Evolutionary conservation across 2,797 vertebrate genomes (phyloP), one percentile per base, ranked within the genome.

Genomic region (Esox masquinongy): DNA sequence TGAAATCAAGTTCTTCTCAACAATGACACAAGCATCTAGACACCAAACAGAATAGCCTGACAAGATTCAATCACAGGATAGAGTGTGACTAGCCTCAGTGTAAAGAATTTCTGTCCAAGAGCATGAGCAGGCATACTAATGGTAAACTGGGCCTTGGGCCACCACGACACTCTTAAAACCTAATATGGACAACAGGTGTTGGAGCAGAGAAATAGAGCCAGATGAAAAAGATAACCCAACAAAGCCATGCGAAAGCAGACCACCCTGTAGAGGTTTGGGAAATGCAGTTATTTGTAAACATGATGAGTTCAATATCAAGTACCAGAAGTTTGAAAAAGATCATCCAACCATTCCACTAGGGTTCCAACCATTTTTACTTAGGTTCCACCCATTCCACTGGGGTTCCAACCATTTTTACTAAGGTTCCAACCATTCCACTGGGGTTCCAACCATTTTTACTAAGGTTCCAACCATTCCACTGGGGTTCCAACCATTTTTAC

Each of bases 111-210:
- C 14, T 16, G 61, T 64, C 15, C 15, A 36, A 17, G 29, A 34
- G 22, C 19, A 29, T 66, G 66, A 49, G 63, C 51, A 74, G 29
- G 73, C 75, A 75, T 75, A 67, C 59, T 4, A 72, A 68, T 24
- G 49, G n/a, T 73, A 16, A 74, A 59, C 47, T 39, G 47, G 68
- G 68, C 56, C 19, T 17, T 31, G 4, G 75, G 74, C 64, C 69
- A 47, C 72, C 47, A 79, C 76, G 74, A 79, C 77, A 79, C 72
- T 29, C n/a, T 7, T 8, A 72, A 43, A 59, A 71, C 63, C 74
- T 59, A 73, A 79, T 79, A 74, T 77, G 80, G 72, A 79, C 61
- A 82, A 70, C 80, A 77, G 80, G 77, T 79, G 80, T 53, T 74
- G 47, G 64, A 59, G 24, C 39, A 79, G 80, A 79, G 74, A 68